Percentiles rank a stretch among this genome's conserved stretches.
Evolutionary conservation across 2,888 invertebrate species (phyloP).

Genomic region (Cheilosia vernalis): DNA sequence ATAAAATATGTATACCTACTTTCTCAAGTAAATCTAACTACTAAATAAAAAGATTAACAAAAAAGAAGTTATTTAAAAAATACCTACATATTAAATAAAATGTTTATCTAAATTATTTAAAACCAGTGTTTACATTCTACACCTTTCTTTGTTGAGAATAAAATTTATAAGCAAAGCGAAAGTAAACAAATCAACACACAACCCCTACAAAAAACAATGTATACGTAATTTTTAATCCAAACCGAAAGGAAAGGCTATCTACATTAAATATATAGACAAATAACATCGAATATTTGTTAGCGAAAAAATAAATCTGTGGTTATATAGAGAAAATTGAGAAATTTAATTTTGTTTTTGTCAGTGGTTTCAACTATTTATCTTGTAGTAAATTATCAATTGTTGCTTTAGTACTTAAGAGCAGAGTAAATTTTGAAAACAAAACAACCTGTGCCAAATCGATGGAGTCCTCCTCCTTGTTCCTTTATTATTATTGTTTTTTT

Average conservation of each 20-base stretch:
- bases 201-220: conserved; percentile 49
- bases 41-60: conserved; percentile 10
- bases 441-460: conserved; percentile 47
- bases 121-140: conserved; percentile 32
- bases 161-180: conserved; percentile 1
- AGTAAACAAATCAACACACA: conserved; percentile 23
- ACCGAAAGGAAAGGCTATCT: conserved; percentile 8
- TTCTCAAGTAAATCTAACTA: conserved; percentile 29
- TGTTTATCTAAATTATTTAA: conserved; percentile 6
- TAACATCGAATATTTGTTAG: conserved; percentile 64
- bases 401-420: conserved; percentile 3
- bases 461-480: neutral
- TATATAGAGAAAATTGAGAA: conserved; percentile 12
- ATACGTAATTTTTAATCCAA: conserved; percentile 69
- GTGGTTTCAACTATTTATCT: conserved; percentile 12
- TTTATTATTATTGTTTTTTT: too few species aligned
- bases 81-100: neutral
- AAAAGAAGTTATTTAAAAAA: neutral
- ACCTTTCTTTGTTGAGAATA: conserved; percentile 24
- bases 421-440: conserved; percentile 13
- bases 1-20: neutral
- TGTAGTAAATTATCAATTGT: conserved; percentile 16
- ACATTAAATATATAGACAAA: conserved; percentile 17
- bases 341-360: conserved; percentile 1
- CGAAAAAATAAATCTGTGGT: conserved; percentile 42